A percentile compares a stretch with the other conserved stretches of the same genome.
Conservation (phyloP, 2,797 vertebrate species). For the Brachyalestes nurse region DNA sequence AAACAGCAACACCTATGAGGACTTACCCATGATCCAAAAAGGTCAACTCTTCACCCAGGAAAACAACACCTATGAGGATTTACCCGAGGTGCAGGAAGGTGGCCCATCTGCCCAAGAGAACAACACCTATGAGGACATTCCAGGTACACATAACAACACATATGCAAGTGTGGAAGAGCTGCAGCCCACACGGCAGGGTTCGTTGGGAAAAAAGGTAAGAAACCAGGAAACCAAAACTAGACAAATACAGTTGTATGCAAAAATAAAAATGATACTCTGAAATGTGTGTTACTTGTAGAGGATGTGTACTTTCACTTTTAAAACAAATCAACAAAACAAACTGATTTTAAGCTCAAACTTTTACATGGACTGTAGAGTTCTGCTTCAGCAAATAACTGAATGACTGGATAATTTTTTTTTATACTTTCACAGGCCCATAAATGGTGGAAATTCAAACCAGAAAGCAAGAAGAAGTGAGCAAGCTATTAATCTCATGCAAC, state of each 20-base stretch:
- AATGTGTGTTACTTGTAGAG: too few relatives aligned
- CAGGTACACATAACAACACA: slow-evolving; percentile 17
- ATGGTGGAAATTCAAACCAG: slow-evolving; percentile 51
- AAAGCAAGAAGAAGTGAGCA: slow-evolving; percentile 43
- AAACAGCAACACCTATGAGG: slow-evolving; percentile 64
- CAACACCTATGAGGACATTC: slow-evolving; percentile 48
- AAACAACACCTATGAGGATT: slow-evolving; percentile 64
- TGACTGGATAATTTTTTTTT: not conserved
- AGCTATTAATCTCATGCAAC: not conserved
- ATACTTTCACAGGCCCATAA: slow-evolving; percentile 45
- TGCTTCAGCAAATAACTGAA: not conserved
- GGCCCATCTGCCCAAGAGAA: not conserved
- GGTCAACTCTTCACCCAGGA: not conserved
- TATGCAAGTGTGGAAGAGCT: slow-evolving; percentile 46
- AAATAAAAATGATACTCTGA: too few relatives aligned
- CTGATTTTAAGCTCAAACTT: too few relatives aligned
- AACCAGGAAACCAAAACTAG: not conserved
- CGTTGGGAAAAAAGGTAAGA: slow-evolving; percentile 46
- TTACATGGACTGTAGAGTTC: too few relatives aligned
- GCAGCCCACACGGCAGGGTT: not conserved
- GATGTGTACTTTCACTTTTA: too few relatives aligned
- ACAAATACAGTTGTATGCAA: too few relatives aligned
- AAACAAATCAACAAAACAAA: too few relatives aligned
- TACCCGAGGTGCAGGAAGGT: slow-evolving; percentile 28
- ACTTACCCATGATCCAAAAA: slow-evolving; percentile 35